Evolutionary conservation across 1,140 invertebrate genomes (phyloP).

Genomic region (Drosophila sucinea): DNA sequence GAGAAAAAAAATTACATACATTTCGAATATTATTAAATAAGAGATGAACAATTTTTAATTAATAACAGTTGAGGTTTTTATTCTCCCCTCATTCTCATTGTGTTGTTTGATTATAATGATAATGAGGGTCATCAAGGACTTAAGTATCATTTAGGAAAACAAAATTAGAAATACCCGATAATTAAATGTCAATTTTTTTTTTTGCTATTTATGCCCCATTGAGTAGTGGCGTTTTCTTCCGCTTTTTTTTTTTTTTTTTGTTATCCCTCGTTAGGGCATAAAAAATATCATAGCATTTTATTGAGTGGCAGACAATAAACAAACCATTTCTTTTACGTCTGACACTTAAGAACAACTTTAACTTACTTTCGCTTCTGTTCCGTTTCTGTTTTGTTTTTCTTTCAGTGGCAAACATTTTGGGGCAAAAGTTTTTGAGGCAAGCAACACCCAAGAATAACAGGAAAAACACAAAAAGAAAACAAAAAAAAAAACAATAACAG

Average conservation of each 20-base stretch:
- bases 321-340: slow-evolving; percentile 38
- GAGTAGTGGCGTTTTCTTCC: neutral
- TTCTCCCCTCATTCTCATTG: too few species aligned
- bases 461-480: slow-evolving; percentile 1
- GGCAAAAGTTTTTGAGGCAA: slow-evolving; percentile 36
- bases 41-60: too few species aligned
- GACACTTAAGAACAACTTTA: slow-evolving; percentile 54
- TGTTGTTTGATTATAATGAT: too few species aligned
- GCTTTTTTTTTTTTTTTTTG: neutral
- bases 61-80: too few species aligned
- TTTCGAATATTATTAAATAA: too few species aligned
- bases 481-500: slow-evolving; percentile 2
- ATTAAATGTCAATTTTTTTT: too few species aligned
- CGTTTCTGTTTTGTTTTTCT: slow-evolving; percentile 42
- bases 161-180: too few species aligned
- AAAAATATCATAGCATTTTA: slow-evolving; percentile 11
- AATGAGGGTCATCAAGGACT: too few species aligned
- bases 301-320: slow-evolving; percentile 41
- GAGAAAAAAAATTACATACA: too few species aligned
- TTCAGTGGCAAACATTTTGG: slow-evolving; percentile 54
- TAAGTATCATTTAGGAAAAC: too few species aligned
- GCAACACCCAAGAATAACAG: slow-evolving; percentile 18
- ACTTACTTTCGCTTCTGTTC: slow-evolving; percentile 57
- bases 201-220: neutral
- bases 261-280: neutral